Conservation (phyloP, 1,140 invertebrate species). For the Platyscapa corneri region DNA sequence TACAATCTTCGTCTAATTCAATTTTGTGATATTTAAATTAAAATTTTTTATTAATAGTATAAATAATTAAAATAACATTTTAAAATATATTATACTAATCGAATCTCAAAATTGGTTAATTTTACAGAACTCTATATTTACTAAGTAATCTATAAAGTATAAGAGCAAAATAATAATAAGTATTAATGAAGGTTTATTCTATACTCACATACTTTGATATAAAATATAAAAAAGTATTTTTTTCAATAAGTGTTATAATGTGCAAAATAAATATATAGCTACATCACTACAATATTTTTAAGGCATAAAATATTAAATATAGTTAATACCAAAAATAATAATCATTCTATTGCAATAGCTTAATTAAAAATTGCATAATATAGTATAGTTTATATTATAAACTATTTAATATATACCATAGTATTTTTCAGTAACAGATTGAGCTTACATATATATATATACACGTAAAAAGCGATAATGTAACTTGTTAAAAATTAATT, state of each 20-base stretch:
- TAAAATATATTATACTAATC: neutral
- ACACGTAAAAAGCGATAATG: neutral
- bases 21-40: too few relatives aligned
- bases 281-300: neutral
- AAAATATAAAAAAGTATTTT: conserved; percentile 3
- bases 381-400: neutral
- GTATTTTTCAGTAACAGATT: neutral
- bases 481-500: neutral
- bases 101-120: neutral
- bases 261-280: neutral
- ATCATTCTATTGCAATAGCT: neutral
- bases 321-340: neutral
- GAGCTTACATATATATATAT: neutral
- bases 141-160: neutral
- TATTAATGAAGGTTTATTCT: neutral
- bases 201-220: neutral
- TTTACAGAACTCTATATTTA: neutral
- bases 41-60: neutral
- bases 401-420: neutral
- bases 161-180: neutral
- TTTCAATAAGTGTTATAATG: neutral
- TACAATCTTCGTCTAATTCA: too few relatives aligned
- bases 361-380: neutral
- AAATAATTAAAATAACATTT: neutral
- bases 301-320: neutral